Conservation (phyloP, 2,888 invertebrate species). For the Eustalomyia histrio region DNA sequence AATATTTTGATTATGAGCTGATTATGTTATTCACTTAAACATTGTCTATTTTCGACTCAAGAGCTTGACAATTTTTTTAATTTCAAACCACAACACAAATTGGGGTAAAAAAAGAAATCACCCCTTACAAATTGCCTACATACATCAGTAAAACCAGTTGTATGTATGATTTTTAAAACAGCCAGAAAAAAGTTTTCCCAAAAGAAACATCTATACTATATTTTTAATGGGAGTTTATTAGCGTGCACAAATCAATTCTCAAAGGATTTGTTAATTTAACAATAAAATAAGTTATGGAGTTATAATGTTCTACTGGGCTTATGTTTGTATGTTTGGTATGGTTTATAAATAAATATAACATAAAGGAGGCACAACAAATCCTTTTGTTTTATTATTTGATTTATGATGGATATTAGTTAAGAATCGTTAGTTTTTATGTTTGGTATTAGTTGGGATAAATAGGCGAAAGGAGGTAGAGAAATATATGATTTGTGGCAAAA, state of each 20-base stretch:
- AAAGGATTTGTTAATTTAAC: conserved; percentile 73
- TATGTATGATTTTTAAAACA: not conserved
- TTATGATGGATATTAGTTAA: conserved; percentile 65
- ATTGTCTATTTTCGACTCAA: conserved; percentile 47
- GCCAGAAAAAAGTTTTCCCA: not conserved
- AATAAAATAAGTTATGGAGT: conserved; percentile 31
- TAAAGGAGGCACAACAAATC: not conserved
- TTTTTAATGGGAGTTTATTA: conserved; percentile 67
- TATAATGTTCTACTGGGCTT: not conserved
- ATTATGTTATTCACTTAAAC: conserved; percentile 65
- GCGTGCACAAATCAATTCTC: conserved; percentile 78
- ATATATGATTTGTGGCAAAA: no score
- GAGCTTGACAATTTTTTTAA: conserved; percentile 47
- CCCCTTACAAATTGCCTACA: not conserved
- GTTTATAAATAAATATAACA: not conserved
- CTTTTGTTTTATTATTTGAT: conserved; percentile 36
- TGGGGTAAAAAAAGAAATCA: not conserved
- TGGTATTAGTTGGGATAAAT: not conserved
- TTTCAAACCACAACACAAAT: conserved; percentile 1
- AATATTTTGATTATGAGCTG: conserved; percentile 65
- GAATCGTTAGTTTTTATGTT: conserved; percentile 69
- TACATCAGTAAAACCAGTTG: not conserved
- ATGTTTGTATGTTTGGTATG: not conserved
- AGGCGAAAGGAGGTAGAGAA: not conserved
- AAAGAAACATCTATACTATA: not conserved